Conservation (phyloP, 2,888 invertebrate species). For the Scaptomyza caliginosa region DNA sequence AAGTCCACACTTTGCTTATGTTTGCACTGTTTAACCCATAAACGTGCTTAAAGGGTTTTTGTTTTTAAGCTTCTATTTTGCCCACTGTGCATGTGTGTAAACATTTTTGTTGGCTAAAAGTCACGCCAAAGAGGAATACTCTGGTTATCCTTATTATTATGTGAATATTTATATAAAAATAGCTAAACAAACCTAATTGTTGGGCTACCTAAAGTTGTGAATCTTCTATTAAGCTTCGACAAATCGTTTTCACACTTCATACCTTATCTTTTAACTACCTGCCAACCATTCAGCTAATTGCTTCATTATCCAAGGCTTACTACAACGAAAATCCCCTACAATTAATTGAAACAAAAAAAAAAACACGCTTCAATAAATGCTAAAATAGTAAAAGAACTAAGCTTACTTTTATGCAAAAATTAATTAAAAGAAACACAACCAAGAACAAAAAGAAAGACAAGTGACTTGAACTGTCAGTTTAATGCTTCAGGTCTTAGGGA, state of each 20-base stretch:
- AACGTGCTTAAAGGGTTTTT: constrained; percentile 53
- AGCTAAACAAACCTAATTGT: background rate
- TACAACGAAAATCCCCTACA: constrained; percentile 40
- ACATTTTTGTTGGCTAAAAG: constrained; percentile 33
- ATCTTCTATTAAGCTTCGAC: too few relatives aligned
- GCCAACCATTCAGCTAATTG: constrained; percentile 48
- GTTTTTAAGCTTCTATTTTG: background rate
- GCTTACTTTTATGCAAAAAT: constrained; percentile 45
- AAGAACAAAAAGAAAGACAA: background rate
- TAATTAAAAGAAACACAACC: constrained; percentile 42
- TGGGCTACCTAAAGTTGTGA: too few relatives aligned
- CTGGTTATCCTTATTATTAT: too few relatives aligned
- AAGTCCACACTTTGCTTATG: constrained; percentile 33
- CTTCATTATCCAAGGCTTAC: constrained; percentile 47
- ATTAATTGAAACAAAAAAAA: constrained; percentile 49
- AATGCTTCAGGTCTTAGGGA: constrained; percentile 27
- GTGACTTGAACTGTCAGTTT: constrained; percentile 23
- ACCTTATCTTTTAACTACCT: constrained; percentile 1
- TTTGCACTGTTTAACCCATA: constrained; percentile 73
- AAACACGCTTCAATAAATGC: constrained; percentile 32
- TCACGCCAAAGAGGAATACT: constrained; percentile 39
- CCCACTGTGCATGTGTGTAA: constrained; percentile 23
- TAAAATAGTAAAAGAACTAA: constrained; percentile 14
- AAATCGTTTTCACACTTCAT: constrained; percentile 1
- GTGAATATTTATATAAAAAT: background rate